phyloP scores from a whole-genome alignment of 1,140 invertebrate species.

The Bombus waltoni region DNA sequence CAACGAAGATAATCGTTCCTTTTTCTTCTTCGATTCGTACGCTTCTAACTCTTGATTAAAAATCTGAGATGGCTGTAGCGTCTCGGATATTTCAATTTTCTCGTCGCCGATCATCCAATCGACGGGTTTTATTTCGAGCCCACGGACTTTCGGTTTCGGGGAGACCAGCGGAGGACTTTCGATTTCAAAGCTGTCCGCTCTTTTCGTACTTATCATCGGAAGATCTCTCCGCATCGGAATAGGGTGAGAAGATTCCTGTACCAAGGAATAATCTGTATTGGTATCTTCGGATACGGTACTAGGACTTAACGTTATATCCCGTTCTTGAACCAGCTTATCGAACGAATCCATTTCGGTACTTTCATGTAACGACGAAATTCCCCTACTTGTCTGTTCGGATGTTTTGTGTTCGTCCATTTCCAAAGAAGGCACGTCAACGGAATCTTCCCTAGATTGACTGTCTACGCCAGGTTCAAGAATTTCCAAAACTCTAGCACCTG shows the following conservation, averaged over 20 bases:
- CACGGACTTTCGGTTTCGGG: constrained; percentile 66
- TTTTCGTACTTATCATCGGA: not conserved
- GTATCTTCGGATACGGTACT: constrained; percentile 74
- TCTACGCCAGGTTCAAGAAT: constrained; percentile 74
- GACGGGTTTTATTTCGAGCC: constrained; percentile 78
- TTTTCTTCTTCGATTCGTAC: constrained; percentile 70
- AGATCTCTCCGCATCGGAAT: not conserved
- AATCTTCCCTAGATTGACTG: constrained; percentile 72
- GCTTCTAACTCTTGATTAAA: constrained; percentile 80
- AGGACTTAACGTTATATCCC: constrained; percentile 72
- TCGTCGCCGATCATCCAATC: constrained; percentile 81
- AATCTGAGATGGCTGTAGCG: constrained; percentile 75
- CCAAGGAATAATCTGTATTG: constrained; percentile 71
- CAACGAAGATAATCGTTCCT: constrained; percentile 47
- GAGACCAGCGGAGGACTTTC: constrained; percentile 77
- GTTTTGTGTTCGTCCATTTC: constrained; percentile 76
- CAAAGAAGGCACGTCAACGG: constrained; percentile 76
- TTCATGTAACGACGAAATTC: constrained; percentile 72
- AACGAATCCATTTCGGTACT: constrained; percentile 75
- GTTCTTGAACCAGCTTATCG: constrained; percentile 69
- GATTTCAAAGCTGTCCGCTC: constrained; percentile 77
- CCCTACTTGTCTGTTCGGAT: constrained; percentile 60
- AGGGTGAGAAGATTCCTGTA: constrained; percentile 54
- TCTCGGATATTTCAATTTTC: constrained; percentile 80
- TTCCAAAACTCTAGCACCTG: constrained; percentile 76